Evolutionary conservation across 1,140 invertebrate species (phyloP), one percentile per base, ranked within the genome.

Genomic region (Pseudomyrmex flavicornis): DNA sequence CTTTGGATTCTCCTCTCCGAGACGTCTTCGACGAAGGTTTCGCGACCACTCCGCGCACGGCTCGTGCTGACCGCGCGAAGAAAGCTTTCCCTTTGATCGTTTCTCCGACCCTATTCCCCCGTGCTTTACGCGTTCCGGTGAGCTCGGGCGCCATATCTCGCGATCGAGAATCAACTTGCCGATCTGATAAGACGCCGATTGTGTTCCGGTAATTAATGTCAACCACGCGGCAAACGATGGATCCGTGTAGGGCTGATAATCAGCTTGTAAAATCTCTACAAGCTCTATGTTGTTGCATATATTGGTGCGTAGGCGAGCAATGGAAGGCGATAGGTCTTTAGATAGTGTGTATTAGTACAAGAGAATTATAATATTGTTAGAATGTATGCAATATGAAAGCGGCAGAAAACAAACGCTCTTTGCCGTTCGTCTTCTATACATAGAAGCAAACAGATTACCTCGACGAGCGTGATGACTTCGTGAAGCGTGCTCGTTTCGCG

Each of bases 201-300:
- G 76, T 72, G 66, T 72, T 80, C 54, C 76, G 76, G 66, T 80
- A 80, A 80, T 80, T 80, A 80, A 80, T 80, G 76, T 80, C 76
- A 80, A 80, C 72, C 76, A 80, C 7, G 22, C 44, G 54, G 9
- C 72, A 26, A 82, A 76, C 22, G 80, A 82, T 63, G 46, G 72
- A 66, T 76, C 54, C 70, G 79, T 15, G 52, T 61, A 17, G 17
- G 52, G 22, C 4, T 26, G 54, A 59, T 54, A 54, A 20, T 44
- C 20, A 13, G 17, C 26, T 35, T 2, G 35, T 15, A 20, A 44
- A 61, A 73, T 20, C 35, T 35, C 35, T 35, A 35, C 35, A 35
- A 5, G 46, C 58, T 13, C n/a, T 5, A 46, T n/a, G 22, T 65
- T 22, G 44, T 58, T 22, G 22, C 59, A 46, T 7, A n/a, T 50